Evolutionary conservation across 2,888 invertebrate genomes (phyloP), one percentile per base, ranked within the genome.

Genomic region (Chrysotoxum bicinctum): DNA sequence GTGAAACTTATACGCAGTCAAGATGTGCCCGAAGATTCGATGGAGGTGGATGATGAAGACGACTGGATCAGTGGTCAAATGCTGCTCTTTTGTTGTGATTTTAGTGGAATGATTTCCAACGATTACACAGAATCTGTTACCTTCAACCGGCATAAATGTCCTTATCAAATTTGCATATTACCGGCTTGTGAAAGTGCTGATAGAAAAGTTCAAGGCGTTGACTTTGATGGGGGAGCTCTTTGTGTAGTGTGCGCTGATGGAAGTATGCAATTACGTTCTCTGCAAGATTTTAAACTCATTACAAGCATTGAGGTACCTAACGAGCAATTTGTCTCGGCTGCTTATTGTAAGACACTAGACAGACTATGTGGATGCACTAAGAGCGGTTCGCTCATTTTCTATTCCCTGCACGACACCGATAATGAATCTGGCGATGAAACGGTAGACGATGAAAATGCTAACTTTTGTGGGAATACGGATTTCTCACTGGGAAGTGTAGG

Each of bases 311-410:
- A 93, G 87, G 93, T 95, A 43, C 94, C 95, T 0, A 94, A 94
- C 45, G 94, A 95, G 54, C 95, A 94, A 89, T 97, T 97, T 89
- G 94, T 96, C 14, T 96, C 97, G 0, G 96, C 96, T 2, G 95
- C 96, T 0, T 98, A 96, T 91, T 98, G 98, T 91, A 96, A 96
- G 77, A 97, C 97, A 92, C 94, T 98, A 79, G 98, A 98, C 89
- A 94, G 97, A 60, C 93, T 98, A 35, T 98, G 98, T 91, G 96
- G 95, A 2, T 96, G 96, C 52, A 97, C 97, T 0, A 94, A 94
- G 88, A 94, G 94, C 70, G 98, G 98, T 5, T 95, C 95, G 85
- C 93, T 98, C 66, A 95, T 97, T 89, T 97, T 98, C 92, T 97
- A 96, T 90, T 95, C 96, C 0, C 92, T 97, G 30, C 95, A 95